phyloP scores from a whole-genome alignment of 64 coral and sea anemone species.

The Acropora yongei region DNA sequence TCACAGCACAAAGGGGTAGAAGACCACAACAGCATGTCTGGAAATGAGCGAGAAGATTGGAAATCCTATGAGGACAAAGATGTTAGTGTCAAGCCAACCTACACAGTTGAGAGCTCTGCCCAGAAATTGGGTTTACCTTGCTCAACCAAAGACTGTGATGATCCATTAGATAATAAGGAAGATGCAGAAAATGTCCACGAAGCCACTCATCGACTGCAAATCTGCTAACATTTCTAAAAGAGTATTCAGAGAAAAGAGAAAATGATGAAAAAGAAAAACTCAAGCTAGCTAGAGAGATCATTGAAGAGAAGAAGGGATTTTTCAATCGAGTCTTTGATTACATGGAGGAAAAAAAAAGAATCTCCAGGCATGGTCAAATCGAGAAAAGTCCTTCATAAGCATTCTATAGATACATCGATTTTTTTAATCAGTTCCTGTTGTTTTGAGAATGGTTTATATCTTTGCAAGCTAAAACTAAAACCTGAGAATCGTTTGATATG shows the following conservation, averaged over 20 bases:
- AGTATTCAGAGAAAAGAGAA: conserved; percentile 58
- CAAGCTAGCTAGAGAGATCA: conserved; percentile 59
- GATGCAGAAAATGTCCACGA: conserved; percentile 14
- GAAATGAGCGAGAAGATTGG: conserved; percentile 12
- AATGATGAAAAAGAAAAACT: conserved; percentile 67
- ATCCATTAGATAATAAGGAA: neutral
- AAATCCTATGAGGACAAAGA: conserved; percentile 22
- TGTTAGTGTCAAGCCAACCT: conserved; percentile 21
- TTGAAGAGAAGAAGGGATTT: conserved; percentile 59
- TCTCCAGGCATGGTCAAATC: conserved; percentile 14
- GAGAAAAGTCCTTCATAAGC: neutral
- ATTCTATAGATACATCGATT: conserved; percentile 3
- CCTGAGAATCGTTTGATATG: conserved; percentile 3
- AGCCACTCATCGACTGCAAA: conserved; percentile 26
- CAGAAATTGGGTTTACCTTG: neutral
- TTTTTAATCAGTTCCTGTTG: neutral
- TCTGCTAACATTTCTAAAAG: conserved; percentile 44
- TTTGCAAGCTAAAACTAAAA: conserved; percentile 14
- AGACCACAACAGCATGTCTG: conserved; percentile 25
- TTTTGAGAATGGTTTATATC: conserved; percentile 20
- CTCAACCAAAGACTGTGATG: neutral
- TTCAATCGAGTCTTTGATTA: conserved; percentile 54
- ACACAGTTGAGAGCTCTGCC: conserved; percentile 27
- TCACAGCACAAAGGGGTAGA: conserved; percentile 24
- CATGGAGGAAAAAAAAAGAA: conserved; percentile 45